phyloP scores from a whole-genome alignment of 2,113 vertebrate genomes.

The Calidris pugnax region DNA sequence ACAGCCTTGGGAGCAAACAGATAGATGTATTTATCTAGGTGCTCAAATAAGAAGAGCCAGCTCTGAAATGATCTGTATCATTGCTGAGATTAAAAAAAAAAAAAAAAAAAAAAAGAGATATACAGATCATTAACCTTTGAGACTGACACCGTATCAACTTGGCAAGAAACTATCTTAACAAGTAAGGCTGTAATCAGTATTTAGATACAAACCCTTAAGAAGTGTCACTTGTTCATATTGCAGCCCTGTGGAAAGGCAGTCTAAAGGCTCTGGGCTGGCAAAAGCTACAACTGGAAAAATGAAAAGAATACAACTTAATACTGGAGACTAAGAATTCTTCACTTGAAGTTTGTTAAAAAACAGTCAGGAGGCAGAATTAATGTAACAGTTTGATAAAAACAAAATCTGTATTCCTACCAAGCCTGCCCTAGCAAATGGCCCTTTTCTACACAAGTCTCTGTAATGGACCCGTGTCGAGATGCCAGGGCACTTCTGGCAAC shows the following conservation, averaged over 20 bases:
- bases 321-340: not conserved
- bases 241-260: not conserved
- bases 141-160: not conserved
- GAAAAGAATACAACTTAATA: not conserved
- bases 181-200: not conserved
- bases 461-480: not conserved
- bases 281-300: not conserved
- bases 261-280: not conserved
- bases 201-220: not conserved
- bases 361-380: not conserved
- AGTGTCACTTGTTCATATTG: not conserved
- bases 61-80: not conserved
- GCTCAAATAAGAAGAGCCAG: not conserved
- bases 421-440: not conserved
- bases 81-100: not conserved
- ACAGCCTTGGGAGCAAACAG: not conserved
- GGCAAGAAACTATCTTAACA: not conserved
- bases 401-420: not conserved
- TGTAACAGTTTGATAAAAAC: not conserved
- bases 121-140: not conserved
- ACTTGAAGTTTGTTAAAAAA: not conserved
- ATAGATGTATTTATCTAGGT: not conserved
- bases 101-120: not conserved
- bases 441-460: not conserved
- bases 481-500: conserved; percentile 19